A percentile compares a stretch with the other conserved stretches of the same genome.
Conservation (phyloP, 2,797 vertebrate species). For the Acipenser oxyrinchus region DNA sequence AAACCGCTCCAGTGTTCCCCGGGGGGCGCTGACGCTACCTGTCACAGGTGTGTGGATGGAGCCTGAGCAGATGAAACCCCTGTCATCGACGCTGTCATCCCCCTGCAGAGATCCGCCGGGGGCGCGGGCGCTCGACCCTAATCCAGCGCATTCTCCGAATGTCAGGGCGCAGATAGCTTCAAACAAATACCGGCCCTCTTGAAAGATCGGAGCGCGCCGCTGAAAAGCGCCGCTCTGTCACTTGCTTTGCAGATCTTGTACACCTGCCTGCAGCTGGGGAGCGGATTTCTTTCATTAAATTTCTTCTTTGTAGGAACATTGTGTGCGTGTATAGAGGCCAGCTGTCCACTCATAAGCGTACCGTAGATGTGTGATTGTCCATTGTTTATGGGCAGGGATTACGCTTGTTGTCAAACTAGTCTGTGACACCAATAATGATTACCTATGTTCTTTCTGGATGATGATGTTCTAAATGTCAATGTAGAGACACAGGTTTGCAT, state of each 20-base stretch:
- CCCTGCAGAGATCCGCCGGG: constrained; percentile 41
- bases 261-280: neutral
- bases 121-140: constrained; percentile 39
- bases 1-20: too few species aligned
- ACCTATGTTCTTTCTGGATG: too few species aligned
- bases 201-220: constrained; percentile 44
- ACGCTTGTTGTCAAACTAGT: too few species aligned
- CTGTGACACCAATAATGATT: too few species aligned
- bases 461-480: neutral
- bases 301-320: neutral
- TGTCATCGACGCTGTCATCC: constrained; percentile 51
- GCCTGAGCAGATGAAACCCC: constrained; percentile 56
- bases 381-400: too few species aligned
- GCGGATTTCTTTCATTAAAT: neutral
- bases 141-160: constrained; percentile 48
- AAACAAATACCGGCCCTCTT: constrained; percentile 49
- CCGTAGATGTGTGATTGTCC: too few species aligned
- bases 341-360: too few species aligned
- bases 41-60: constrained; percentile 73
- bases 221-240: constrained; percentile 28
- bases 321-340: too few species aligned
- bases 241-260: neutral
- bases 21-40: constrained; percentile 66
- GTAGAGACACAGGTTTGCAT: neutral
- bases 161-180: constrained; percentile 47